Conservation (phyloP, 2,888 invertebrate genomes). For the Horisme vitalbata region DNA sequence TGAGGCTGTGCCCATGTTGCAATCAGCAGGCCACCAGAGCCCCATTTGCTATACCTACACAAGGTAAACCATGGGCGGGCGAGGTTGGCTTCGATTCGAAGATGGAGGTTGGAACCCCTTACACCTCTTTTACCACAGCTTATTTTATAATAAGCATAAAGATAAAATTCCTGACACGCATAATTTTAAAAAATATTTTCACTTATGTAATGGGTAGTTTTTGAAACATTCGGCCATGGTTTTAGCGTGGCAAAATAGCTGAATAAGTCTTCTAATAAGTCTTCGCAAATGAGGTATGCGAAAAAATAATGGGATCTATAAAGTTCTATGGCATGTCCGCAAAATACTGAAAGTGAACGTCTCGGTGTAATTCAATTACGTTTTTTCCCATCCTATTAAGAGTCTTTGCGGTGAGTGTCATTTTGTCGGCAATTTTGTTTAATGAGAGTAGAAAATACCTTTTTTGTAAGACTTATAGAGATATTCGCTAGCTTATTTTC, state of each 20-base stretch:
- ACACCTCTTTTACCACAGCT: too few species aligned
- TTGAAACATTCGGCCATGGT: too few species aligned
- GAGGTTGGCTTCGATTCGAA: too few species aligned
- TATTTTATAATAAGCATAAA: too few species aligned
- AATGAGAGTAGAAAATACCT: constrained; percentile 31
- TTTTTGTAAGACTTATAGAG: constrained; percentile 1
- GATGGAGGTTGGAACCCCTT: too few species aligned
- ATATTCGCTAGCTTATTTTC: background rate
- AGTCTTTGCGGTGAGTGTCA: constrained; percentile 23
- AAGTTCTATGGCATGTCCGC: constrained; percentile 24
- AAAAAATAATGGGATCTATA: constrained; percentile 25
- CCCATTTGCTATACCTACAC: too few species aligned
- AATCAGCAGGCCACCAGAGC: too few species aligned
- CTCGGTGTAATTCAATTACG: constrained; percentile 32
- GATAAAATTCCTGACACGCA: too few species aligned
- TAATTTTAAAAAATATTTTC: too few species aligned
- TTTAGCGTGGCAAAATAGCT: background rate
- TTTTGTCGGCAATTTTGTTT: constrained; percentile 31
- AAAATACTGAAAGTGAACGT: constrained; percentile 25
- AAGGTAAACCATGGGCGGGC: too few species aligned
- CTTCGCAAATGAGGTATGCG: constrained; percentile 5
- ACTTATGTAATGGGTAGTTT: too few species aligned
- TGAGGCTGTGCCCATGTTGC: too few species aligned
- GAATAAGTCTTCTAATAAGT: constrained; percentile 4
- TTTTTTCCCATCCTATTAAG: constrained; percentile 31